These are phyloP conservation scores for Eugnorisma glareosa DNA, from an alignment of 2,888 invertebrate genomes.

Conservation along the genomic window DNA sequence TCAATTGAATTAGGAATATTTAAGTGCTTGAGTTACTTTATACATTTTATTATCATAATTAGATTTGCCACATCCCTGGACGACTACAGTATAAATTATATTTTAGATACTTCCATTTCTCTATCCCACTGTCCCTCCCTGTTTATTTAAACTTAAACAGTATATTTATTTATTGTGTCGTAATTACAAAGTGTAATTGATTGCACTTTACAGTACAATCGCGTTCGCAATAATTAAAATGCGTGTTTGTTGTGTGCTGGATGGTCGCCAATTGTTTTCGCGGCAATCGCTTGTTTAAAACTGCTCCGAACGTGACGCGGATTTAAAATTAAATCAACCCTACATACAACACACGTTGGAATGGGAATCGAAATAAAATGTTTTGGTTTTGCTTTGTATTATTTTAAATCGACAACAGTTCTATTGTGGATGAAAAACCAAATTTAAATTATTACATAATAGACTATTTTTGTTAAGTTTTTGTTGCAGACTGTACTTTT, in stretches of 20 bases:
- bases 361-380: constrained; percentile 48
- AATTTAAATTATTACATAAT: not conserved
- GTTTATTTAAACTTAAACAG: constrained; percentile 23
- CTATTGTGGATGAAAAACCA: not conserved
- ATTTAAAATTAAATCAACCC: constrained; percentile 65
- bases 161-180: constrained; percentile 31
- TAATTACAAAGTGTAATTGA: constrained; percentile 55
- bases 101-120: not conserved
- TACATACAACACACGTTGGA: constrained; percentile 52
- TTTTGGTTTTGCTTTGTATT: constrained; percentile 13
- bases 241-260: constrained; percentile 73
- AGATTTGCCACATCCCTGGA: not conserved
- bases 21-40: not conserved
- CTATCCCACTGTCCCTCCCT: not conserved
- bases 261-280: constrained; percentile 77
- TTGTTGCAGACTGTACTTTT: not conserved
- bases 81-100: not conserved
- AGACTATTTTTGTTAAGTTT: not conserved
- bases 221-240: constrained; percentile 70
- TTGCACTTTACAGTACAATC: constrained; percentile 53
- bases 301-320: constrained; percentile 74
- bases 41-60: not conserved
- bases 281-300: constrained; percentile 80
- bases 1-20: not conserved
- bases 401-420: constrained; percentile 5